Conservation (phyloP, 2,797 vertebrate genomes). For the Semaprochilodus insignis region DNA sequence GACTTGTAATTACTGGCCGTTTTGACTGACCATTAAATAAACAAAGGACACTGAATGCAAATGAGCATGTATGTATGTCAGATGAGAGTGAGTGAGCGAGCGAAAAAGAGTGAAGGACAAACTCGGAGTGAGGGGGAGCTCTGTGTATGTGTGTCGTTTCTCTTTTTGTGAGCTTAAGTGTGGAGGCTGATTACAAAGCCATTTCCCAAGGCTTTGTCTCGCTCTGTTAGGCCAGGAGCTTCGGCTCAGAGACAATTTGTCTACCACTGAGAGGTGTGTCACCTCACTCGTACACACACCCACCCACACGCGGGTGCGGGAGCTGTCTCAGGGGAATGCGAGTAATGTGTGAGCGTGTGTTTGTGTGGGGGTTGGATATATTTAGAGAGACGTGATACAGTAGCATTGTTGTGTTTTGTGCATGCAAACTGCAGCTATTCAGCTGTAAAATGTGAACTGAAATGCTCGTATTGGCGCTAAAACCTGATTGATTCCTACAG, state of each 20-base stretch:
- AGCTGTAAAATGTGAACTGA: constrained; percentile 18
- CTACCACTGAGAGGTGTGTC: constrained; percentile 34
- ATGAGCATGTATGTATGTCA: background rate
- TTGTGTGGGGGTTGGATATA: constrained; percentile 2
- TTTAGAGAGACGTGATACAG: background rate
- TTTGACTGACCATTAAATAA: too few relatives aligned
- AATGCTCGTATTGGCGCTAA: background rate
- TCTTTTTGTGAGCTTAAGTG: constrained; percentile 58
- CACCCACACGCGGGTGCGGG: constrained; percentile 5
- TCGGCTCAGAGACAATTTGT: constrained; percentile 62
- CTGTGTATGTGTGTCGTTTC: constrained; percentile 33
- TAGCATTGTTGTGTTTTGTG: background rate
- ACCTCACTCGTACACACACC: constrained; percentile 3
- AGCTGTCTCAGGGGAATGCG: background rate
- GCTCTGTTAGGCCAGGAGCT: constrained; percentile 70
- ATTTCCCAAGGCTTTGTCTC: constrained; percentile 73
- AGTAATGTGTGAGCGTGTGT: background rate
- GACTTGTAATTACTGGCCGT: too few relatives aligned
- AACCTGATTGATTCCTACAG: background rate
- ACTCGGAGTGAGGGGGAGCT: background rate
- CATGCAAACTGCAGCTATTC: background rate
- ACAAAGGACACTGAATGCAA: background rate
- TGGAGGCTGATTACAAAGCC: constrained; percentile 70
- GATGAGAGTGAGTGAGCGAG: background rate
- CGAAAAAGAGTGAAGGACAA: background rate